Conservation (phyloP, 2,888 invertebrate species). For the Malthinus flaveolus region DNA sequence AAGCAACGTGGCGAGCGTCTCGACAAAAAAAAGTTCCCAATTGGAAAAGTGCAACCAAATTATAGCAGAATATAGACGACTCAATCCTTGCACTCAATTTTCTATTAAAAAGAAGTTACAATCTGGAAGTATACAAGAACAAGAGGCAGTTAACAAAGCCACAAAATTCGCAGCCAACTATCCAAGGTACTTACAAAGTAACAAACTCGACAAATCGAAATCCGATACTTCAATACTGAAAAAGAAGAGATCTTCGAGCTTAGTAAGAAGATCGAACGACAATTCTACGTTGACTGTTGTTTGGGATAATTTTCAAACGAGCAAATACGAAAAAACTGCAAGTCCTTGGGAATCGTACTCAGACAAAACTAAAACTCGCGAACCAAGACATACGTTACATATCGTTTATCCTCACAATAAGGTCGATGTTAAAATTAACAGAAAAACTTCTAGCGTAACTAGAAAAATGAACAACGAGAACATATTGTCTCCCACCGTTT, state of each 20-base stretch:
- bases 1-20: too few species aligned
- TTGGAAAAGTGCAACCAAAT: constrained; percentile 8
- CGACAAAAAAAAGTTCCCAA: too few species aligned
- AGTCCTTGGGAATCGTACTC: constrained; percentile 30
- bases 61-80: constrained; percentile 7
- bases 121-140: constrained; percentile 10
- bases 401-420: not conserved
- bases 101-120: not conserved
- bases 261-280: not conserved
- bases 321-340: constrained; percentile 12
- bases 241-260: not conserved
- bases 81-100: constrained; percentile 1
- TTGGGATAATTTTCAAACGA: constrained; percentile 6
- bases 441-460: too few species aligned
- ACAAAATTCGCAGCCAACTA: constrained; percentile 4
- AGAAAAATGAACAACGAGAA: too few species aligned
- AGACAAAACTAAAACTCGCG: constrained; percentile 18
- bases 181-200: not conserved
- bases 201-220: not conserved
- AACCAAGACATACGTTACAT: not conserved
- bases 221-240: not conserved
- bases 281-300: not conserved
- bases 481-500: too few species aligned
- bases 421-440: too few species aligned
- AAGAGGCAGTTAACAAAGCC: not conserved